These are phyloP conservation scores for Cyanocitta stelleri DNA, from an alignment of 2,113 vertebrate species.

Conservation along the genomic window DNA sequence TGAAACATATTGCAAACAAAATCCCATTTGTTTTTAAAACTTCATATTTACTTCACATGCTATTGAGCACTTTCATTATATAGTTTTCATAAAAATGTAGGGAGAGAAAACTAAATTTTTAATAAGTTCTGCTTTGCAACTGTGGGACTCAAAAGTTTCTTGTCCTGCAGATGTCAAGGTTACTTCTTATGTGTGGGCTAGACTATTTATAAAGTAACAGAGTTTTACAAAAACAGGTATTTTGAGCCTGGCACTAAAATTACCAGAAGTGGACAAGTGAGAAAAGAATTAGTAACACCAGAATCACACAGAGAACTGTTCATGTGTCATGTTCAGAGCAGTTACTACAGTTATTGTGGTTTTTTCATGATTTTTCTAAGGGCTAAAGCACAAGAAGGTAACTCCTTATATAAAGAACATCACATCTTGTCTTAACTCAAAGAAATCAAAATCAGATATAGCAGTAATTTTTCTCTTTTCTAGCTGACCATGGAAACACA, in stretches of 20 bases:
- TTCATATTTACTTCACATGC: not conserved
- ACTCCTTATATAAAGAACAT: not conserved
- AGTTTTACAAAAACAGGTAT: not conserved
- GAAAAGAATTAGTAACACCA: not conserved
- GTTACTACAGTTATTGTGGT: not conserved
- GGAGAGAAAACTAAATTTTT: not conserved
- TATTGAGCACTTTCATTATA: not conserved
- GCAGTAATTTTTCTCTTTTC: not conserved
- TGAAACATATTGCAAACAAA: not conserved
- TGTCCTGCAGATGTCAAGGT: not conserved
- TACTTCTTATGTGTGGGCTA: not conserved
- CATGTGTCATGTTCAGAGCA: not conserved
- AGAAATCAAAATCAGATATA: not conserved
- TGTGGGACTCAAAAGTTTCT: not conserved
- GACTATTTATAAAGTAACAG: not conserved
- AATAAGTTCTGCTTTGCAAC: not conserved
- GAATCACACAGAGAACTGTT: not conserved
- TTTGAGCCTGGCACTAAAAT: not conserved
- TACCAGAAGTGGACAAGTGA: not conserved
- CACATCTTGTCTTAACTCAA: not conserved
- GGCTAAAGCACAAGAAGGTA: not conserved
- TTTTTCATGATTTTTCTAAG: not conserved
- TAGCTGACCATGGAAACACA: not conserved
- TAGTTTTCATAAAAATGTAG: not conserved
- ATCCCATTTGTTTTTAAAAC: not conserved